A percentile compares a stretch with the other conserved stretches of the same genome.
Evolutionary conservation across 1,140 invertebrate species (phyloP).

Genomic region (Zaprionus ornatus): DNA sequence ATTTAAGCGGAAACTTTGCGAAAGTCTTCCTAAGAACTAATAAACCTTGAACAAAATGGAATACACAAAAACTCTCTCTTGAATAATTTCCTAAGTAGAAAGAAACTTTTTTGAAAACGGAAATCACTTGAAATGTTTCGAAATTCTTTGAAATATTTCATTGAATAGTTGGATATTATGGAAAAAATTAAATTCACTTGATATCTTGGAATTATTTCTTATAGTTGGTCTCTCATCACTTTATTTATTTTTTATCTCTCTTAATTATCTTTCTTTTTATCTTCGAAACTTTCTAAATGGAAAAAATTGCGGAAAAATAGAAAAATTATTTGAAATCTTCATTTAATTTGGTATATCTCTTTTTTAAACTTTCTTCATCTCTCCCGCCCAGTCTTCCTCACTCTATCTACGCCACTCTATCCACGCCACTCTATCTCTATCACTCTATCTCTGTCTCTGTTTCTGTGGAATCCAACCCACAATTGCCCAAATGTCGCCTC

Average conservation of each 20-base stretch:
- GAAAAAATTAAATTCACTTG: neutral
- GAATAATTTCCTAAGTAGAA: no score
- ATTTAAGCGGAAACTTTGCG: neutral
- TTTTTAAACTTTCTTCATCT: no score
- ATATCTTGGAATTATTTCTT: neutral
- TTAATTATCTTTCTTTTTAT: no score
- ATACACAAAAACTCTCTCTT: neutral
- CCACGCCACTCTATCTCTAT: no score
- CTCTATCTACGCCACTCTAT: no score
- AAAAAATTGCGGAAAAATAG: no score
- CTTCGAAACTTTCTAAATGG: no score
- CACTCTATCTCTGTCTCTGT: neutral
- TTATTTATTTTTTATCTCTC: neutral
- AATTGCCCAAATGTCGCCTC: conserved; percentile 16
- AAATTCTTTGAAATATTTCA: neutral
- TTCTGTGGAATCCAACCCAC: neutral
- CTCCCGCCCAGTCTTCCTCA: no score
- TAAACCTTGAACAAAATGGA: neutral
- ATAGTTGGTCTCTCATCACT: neutral
- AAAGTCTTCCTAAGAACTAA: neutral
- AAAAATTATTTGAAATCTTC: no score
- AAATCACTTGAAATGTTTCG: neutral
- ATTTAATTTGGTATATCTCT: no score
- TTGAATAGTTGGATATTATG: neutral
- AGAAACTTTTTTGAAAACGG: neutral